Evolutionary conservation across 2,888 invertebrate genomes (phyloP), one percentile per base, ranked within the genome.

Genomic region (Dichetophora obliterata): DNA sequence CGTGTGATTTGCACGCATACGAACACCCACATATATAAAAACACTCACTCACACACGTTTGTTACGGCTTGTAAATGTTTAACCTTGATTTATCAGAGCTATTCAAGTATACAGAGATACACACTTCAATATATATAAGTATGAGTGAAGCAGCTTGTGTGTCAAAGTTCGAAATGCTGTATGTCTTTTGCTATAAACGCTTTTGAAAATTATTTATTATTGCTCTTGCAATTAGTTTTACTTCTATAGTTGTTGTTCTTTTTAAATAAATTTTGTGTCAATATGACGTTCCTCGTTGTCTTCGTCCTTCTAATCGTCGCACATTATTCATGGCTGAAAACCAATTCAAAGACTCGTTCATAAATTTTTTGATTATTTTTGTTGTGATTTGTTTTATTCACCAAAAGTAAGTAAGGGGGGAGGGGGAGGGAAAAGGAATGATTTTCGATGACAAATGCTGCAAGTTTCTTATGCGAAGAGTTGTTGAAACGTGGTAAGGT

Each of bases 81-180:
- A 37, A 34, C 66, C 66, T 66, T 66, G 66, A 66, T 66, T 66
- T 66, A 66, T 66, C 66, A 66, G 22, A 19, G 19, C 59, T 57
- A 34, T 57, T 52, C 48, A 52, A 50, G 71, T 72, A 75, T 80
- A 75, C 66, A 78, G 81, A 50, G 57, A 65, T 72, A 63, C 76
- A 63, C 63, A n/a, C 65, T 22, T 59, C 9, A 59, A 24, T 14
- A 43, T 1, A 59, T 24, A 22, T 16, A 19, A 22, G 43, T 71
- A 48, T 75, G 71, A 43, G 73, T 61, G 57, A 59, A 75, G 68
- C 11, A 34, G 61, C 76, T 65, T 16, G 70, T 72, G 61, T 27
- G 63, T 76, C 48, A 77, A 78, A 76, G 77, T 76, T 78, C 68
- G 75, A 65, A 59, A 72, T 52, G 71, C 27, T 61, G 69, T 52